Evolutionary conservation across 2,113 vertebrate species (phyloP).

Genomic region (Phasianus colchicus): DNA sequence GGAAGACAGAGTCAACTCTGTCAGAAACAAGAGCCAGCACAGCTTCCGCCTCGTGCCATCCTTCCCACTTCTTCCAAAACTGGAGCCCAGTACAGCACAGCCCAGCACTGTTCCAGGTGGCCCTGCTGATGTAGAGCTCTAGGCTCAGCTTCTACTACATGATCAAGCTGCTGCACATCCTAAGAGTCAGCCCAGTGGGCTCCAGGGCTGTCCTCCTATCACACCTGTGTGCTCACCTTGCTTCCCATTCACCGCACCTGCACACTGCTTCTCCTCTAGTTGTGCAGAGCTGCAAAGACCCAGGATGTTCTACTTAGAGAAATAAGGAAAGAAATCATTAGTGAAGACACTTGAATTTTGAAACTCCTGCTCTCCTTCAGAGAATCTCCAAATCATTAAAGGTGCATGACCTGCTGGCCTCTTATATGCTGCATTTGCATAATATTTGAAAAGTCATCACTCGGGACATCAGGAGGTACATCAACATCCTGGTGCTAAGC

Average conservation of each 20-base stretch:
- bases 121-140: neutral
- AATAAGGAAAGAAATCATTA: neutral
- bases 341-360: neutral
- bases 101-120: neutral
- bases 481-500: neutral
- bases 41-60: accelerated
- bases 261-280: neutral
- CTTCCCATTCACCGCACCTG: neutral
- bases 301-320: neutral
- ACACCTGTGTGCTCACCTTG: neutral
- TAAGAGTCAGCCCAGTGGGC: neutral
- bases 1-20: neutral
- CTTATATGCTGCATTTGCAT: neutral
- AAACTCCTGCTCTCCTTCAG: neutral
- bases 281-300: neutral
- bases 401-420: neutral
- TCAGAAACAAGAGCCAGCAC: neutral
- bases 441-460: neutral
- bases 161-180: neutral
- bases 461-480: neutral
- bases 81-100: accelerated
- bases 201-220: neutral
- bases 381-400: neutral
- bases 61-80: neutral
- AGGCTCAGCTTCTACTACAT: neutral